Conservation (phyloP, 2,113 vertebrate species). For the Corythoichthys intestinalis region DNA sequence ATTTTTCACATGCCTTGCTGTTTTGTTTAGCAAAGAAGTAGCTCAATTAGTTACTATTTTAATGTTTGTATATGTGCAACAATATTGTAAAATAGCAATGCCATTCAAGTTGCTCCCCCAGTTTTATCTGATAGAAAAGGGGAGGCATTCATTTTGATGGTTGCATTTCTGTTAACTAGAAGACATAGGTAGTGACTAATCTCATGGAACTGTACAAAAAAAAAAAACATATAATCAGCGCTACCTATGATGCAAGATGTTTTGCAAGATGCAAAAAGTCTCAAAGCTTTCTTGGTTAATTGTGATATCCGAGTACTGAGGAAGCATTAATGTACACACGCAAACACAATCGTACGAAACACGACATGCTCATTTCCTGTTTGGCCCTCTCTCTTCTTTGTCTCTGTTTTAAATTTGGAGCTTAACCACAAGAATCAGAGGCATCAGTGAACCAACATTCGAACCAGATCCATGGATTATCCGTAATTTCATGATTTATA, state of each 20-base stretch:
- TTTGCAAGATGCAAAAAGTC: neutral
- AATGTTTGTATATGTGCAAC: too few species aligned
- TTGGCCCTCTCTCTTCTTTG: neutral
- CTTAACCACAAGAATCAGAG: constrained; percentile 1
- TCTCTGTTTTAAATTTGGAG: constrained; percentile 4
- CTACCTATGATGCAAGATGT: too few species aligned
- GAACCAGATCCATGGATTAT: neutral
- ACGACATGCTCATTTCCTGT: constrained; percentile 6
- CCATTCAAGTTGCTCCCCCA: too few species aligned
- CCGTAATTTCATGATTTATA: neutral
- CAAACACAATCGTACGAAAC: constrained; percentile 3
- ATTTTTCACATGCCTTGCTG: too few species aligned
- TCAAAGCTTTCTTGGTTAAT: neutral
- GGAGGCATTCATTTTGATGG: neutral
- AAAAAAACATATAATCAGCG: neutral
- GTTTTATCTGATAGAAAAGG: neutral
- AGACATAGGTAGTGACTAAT: neutral
- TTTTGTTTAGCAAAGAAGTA: too few species aligned
- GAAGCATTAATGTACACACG: constrained; percentile 3
- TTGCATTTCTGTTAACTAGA: neutral
- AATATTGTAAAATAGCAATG: too few species aligned
- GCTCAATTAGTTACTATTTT: too few species aligned
- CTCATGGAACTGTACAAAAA: neutral
- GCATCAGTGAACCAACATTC: neutral
- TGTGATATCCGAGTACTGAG: neutral